Base-by-base conservation (phyloP, 2,888 invertebrate genomes). In the Onthophagus sagittarius region DNA sequence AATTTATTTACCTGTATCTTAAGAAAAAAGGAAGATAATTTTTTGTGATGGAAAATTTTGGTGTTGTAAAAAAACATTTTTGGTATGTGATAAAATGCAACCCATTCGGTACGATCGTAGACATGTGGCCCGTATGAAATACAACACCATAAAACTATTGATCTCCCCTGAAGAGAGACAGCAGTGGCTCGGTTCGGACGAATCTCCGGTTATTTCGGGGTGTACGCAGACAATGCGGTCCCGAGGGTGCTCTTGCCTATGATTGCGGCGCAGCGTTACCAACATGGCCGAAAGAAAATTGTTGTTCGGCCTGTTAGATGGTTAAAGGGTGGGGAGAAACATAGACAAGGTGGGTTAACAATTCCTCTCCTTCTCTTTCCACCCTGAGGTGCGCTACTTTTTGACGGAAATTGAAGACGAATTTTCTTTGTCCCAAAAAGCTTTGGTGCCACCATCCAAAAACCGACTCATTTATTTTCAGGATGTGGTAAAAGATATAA, bases 221-320 rank as follows among this genome's bases (percentile, higher is more conserved):
- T 77, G 78, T 80, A 79, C 79, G 79, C 77, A 81, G 81, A 82
- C 82, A 82, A 83, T 83, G 80, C 78, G 76, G 81, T 81, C 82
- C 81, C 82, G 71, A 71, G 81, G 79, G 83, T 78, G 79, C 82
- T 81, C 82, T 83, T 79, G 79, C 77, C 76, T 80, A 82, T 82
- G 82, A 83, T 83, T 82, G 82, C 81, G 79, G 80, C 78, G 74
- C 77, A 77, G 77, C 76, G 75, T 76, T 76, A 75, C 77, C 75
- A 76, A 76, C 76, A 74, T 76, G 76, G 77, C 71, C 75, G 76
- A 78, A 78, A 79, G 79, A 78, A 80, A 80, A 82, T 80, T 80
- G 80, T 80, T 80, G 79, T 81, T 79, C 79, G 77, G 76, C 62
- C 65, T 69, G 62, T 71, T 69, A 63, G 71, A 33, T 32, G 62